Conservation (phyloP, 2,888 invertebrate genomes). For the Vanessa cardui region DNA sequence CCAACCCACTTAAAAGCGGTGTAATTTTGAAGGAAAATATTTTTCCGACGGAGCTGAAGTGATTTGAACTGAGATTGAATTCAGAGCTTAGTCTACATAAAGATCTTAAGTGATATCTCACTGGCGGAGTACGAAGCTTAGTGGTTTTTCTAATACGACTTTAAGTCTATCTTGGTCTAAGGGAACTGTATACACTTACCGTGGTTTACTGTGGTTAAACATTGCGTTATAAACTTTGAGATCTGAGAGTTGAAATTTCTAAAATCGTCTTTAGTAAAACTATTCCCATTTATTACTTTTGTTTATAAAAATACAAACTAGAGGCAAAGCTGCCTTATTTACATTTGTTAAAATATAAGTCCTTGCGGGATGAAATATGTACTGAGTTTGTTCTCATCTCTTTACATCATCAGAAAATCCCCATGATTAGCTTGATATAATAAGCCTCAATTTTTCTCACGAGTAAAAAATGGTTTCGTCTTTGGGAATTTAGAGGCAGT, state of each 20-base stretch:
- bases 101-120: conserved; percentile 13
- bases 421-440: no score
- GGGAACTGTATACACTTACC: conserved; percentile 18
- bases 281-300: no score
- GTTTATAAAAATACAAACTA: no score
- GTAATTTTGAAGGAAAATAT: not conserved
- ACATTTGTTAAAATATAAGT: no score
- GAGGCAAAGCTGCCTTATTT: no score
- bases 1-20: not conserved
- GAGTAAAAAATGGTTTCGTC: no score
- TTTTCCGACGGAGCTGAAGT: conserved; percentile 5
- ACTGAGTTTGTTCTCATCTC: no score
- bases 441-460: no score
- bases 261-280: not conserved
- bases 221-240: conserved; percentile 9
- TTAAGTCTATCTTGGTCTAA: conserved; percentile 8
- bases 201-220: conserved; percentile 23
- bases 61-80: conserved; percentile 14
- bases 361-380: no score
- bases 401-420: no score
- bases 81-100: conserved; percentile 13
- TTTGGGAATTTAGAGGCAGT: no score
- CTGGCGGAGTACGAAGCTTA: conserved; percentile 5
- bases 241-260: not conserved
- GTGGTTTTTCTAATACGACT: conserved; percentile 12